Conservation (phyloP, 2,888 invertebrate species). For the Hetaerina titia region DNA sequence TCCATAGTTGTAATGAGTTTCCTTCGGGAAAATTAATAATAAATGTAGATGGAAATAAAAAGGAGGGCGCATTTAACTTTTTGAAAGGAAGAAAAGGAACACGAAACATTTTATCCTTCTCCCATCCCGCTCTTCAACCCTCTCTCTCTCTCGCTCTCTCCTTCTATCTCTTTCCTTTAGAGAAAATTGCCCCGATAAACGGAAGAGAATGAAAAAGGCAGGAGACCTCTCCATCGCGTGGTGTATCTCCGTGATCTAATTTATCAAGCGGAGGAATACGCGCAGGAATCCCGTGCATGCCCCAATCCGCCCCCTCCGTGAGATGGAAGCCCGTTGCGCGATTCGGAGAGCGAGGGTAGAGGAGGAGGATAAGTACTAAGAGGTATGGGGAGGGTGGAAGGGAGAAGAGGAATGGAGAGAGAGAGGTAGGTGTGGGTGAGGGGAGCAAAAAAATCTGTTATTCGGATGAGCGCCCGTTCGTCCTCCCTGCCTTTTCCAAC, state of each 20-base stretch:
- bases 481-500: not conserved
- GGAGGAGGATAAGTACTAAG: not conserved
- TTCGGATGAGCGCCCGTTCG: not conserved
- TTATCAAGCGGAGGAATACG: slow-evolving; percentile 30
- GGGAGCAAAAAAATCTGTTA: not conserved
- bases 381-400: not conserved
- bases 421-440: not conserved
- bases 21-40: slow-evolving; percentile 22
- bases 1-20: slow-evolving; percentile 41
- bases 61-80: not conserved
- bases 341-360: not conserved
- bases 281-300: not conserved
- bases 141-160: not conserved
- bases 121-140: not conserved
- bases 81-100: not conserved
- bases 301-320: not conserved
- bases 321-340: not conserved
- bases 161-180: not conserved
- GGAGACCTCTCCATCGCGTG: not conserved
- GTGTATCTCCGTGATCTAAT: slow-evolving; percentile 44
- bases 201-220: not conserved
- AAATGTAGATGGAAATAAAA: not conserved
- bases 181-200: not conserved
- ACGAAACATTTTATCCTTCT: not conserved
- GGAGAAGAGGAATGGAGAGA: not conserved